Conservation (phyloP, 2,888 invertebrate species). For the Uropetala carovei region DNA sequence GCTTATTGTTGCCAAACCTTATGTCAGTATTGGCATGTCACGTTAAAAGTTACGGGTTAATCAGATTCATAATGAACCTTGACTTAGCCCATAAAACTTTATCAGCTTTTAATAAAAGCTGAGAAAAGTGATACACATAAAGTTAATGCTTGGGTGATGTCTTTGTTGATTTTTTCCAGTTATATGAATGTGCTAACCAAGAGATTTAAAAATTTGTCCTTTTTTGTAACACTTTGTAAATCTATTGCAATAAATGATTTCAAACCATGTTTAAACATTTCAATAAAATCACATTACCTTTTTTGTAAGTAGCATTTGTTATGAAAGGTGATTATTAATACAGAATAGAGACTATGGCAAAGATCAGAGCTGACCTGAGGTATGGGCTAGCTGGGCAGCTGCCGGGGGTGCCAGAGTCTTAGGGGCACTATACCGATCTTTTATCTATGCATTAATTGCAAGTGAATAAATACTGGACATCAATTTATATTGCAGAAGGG, state of each 20-base stretch:
- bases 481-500: too few relatives aligned
- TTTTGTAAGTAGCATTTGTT: too few relatives aligned
- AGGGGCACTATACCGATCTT: too few relatives aligned
- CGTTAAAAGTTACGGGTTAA: neutral
- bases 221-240: conserved; percentile 49
- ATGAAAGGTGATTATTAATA: too few relatives aligned
- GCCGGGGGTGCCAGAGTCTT: too few relatives aligned
- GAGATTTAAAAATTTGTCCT: conserved; percentile 20
- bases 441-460: too few relatives aligned
- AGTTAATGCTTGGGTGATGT: conserved; percentile 32
- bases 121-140: conserved; percentile 21
- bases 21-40: conserved; percentile 34
- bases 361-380: too few relatives aligned
- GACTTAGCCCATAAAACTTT: conserved; percentile 1
- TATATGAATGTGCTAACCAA: conserved; percentile 27
- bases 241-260: conserved; percentile 20
- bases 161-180: conserved; percentile 14
- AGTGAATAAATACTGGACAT: too few relatives aligned
- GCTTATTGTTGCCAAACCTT: neutral
- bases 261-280: neutral
- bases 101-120: neutral
- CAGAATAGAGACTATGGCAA: too few relatives aligned
- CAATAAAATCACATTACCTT: too few relatives aligned
- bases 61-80: conserved; percentile 13
- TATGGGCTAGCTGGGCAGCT: too few relatives aligned